Evolutionary conservation across 2,113 vertebrate genomes (phyloP), one percentile per base, ranked within the genome.

Genomic region (Hemiscyllium ocellatum): DNA sequence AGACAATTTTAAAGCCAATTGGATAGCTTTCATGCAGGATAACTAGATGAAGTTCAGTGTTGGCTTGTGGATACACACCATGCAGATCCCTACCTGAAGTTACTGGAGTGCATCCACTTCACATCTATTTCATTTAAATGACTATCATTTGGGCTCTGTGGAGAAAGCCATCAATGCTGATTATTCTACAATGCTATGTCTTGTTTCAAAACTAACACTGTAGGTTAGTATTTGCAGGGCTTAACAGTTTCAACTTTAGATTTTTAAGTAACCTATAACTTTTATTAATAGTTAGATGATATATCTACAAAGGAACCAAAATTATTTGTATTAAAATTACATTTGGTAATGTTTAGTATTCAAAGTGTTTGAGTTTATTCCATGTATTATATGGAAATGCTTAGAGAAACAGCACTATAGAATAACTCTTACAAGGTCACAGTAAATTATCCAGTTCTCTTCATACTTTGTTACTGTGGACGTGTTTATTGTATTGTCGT

Each of bases 81-180:
- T 76, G 94, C 76, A 6, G 94, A 95, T 72, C 47, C 69, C 37
- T 52, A 95, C 94, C 94, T 95, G 94, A 95, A 95, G 47, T 33
- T 52, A 76, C 42, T 52, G 94, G 69, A 95, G 94, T 95, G 94
- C 47, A 52, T 95, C 68, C 68, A 95, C 68, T 95, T 95, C 94
- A 76, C 94, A 95, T 95, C 94, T 95, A 72, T 72, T 95, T 95
- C 69, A 95, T n/a, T 95, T 47, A 76, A 70, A 72, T 95, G 93
- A 95, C 93, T 95, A 72, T 95, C 93, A 72, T 69, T 26, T 95
- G 94, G 47, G 24, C 68, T 76, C 94, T 70, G n/a, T 76, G 69
- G 94, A 70, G 68, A 22, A 95, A 72, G 42, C 68, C 69, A 72
- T 95, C 94, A 95, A 72, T 76, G 94, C 69, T 95, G 69, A 95